These are phyloP conservation scores for Hypotaenidia okinawae DNA, from an alignment of 2,797 vertebrate genomes.

Conservation along the genomic window DNA sequence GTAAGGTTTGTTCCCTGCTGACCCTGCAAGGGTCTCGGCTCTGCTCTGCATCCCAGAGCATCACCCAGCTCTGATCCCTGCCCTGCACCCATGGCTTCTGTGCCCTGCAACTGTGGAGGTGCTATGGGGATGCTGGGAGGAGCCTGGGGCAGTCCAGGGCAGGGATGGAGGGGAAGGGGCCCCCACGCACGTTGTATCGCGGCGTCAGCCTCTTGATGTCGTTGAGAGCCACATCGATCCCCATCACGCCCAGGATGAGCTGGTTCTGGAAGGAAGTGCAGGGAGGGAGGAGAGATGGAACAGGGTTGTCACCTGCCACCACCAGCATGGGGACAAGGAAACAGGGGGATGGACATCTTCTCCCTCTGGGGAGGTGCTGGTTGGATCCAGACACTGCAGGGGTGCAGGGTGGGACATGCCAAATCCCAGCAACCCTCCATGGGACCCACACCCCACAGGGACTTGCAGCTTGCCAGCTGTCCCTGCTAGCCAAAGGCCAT, in stretches of 20 bases:
- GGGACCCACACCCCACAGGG: not conserved
- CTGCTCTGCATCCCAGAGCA: not conserved
- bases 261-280: slow-evolving; percentile 85
- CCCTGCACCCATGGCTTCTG: not conserved
- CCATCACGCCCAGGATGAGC: slow-evolving; percentile 97
- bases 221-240: slow-evolving; percentile 93
- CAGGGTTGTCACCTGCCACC: not conserved
- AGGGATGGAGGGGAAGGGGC: not conserved
- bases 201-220: slow-evolving; percentile 97
- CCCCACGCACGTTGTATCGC: slow-evolving; percentile 88
- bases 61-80: not conserved
- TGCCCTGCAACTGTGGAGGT: not conserved
- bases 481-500: not conserved
- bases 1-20: not conserved
- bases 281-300: not conserved
- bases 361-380: fast-evolving
- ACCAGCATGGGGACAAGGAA: fast-evolving
- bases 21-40: not conserved
- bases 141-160: not conserved
- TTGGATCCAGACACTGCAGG: not conserved
- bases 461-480: not conserved
- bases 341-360: not conserved
- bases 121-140: not conserved
- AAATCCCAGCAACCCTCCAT: not conserved
- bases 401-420: not conserved